Base-by-base conservation (phyloP, 2,113 vertebrate species). In the Engystomops pustulosus region DNA sequence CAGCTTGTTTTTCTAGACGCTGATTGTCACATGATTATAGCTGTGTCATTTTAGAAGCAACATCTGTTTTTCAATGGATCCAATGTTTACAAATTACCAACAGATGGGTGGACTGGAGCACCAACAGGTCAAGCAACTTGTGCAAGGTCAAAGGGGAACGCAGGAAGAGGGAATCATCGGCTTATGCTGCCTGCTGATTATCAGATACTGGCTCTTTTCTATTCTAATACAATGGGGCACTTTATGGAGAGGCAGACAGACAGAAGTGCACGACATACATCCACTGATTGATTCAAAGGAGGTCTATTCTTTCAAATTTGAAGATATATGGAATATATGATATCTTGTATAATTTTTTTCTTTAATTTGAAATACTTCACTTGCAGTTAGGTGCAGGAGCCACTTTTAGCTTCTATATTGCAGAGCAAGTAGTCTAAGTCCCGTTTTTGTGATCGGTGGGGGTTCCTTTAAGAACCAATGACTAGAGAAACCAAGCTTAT, bases 41-140 rank as follows among this genome's bases (percentile, higher is more conserved):
- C 23, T 69, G 45, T 51, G 71, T 68, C 44, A 72, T 72, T 74
- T 82, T 74, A 60, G 68, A 82, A 51, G 72, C 2, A 41, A 85
- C 83, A 79, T 79, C 75, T 85, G 60, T 53, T 78, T 79, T 85
- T 85, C 60, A 85, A 79, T 85, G 74, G 65, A 55, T 69, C 62
- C 83, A 58, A 23, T 85, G 83, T 85, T 85, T 85, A 85, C 75
- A 85, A 85, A 85, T 85, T 55, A 51, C 79, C 74, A 85, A 79
- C 83, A 85, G 82, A 85, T 79, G 83, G 83, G 34, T 45, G 34
- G 34, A 85, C 74, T 70, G 62, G 34, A 85, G 83, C 83, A 41
- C 20, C 70, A 55, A 79, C 62, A 58, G 83, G 83, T 79, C 83
- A 85, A 11, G 71, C 62, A 79, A 70, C 62, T 79, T 78, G 32